Percentiles rank a stretch among this genome's conserved stretches.
These are phyloP conservation scores for Torymus tubicola DNA, from an alignment of 2,888 invertebrate species.

Conservation along the genomic window DNA sequence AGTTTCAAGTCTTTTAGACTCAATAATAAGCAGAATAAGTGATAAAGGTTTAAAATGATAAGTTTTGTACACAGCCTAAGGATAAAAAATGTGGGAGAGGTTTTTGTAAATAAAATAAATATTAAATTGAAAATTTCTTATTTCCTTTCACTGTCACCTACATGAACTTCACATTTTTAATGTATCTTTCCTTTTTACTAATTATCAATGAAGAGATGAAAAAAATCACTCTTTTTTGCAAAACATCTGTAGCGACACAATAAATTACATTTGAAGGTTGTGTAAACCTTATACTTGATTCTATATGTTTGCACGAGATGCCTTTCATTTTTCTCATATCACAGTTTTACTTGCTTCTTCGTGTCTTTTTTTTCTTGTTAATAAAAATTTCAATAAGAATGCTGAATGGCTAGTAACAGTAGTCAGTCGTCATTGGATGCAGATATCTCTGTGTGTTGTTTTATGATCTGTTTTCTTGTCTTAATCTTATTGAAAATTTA, in stretches of 20 bases:
- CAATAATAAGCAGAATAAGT: slow-evolving; percentile 83
- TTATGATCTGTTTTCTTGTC: slow-evolving; percentile 39
- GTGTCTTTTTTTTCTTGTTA: slow-evolving; percentile 57
- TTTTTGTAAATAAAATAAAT: slow-evolving; percentile 55
- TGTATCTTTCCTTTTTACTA: slow-evolving; percentile 46
- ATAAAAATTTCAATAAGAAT: slow-evolving; percentile 65
- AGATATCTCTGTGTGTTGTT: slow-evolving; percentile 50
- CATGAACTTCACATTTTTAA: slow-evolving; percentile 52
- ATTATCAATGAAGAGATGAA: slow-evolving; percentile 49
- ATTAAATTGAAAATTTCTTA: slow-evolving; percentile 58
- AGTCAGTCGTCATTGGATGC: slow-evolving; percentile 58
- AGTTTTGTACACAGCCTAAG: background rate
- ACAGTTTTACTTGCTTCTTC: slow-evolving; percentile 65
- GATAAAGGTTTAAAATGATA: slow-evolving; percentile 80
- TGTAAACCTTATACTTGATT: slow-evolving; percentile 48
- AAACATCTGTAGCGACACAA: slow-evolving; percentile 52
- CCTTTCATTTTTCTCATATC: slow-evolving; percentile 64
- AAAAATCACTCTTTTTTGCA: slow-evolving; percentile 56
- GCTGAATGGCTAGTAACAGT: slow-evolving; percentile 55
- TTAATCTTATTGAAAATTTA: slow-evolving; percentile 55
- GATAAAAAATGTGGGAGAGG: slow-evolving; percentile 14
- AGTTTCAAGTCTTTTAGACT: slow-evolving; percentile 78
- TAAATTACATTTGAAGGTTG: slow-evolving; percentile 55
- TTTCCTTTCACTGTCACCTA: slow-evolving; percentile 58
- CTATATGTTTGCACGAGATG: slow-evolving; percentile 49